phyloP scores from a whole-genome alignment of 2,888 invertebrate species.

The Xylota segnis region DNA sequence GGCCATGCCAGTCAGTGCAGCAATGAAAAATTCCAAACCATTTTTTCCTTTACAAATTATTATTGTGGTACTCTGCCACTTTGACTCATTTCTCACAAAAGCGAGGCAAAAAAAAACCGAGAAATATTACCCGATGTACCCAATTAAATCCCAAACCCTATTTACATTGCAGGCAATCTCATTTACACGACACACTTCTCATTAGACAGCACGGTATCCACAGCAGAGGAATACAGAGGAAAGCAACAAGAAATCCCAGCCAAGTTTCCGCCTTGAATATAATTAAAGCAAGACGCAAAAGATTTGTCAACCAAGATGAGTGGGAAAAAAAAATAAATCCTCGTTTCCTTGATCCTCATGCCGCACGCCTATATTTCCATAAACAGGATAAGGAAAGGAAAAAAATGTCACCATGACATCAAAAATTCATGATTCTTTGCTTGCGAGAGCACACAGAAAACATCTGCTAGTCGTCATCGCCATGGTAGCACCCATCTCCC shows the following conservation, averaged over 20 bases:
- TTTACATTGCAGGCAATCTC: conserved; percentile 35
- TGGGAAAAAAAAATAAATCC: conserved; percentile 20
- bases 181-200: conserved; percentile 30
- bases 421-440: conserved; percentile 57
- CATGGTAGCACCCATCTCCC: conserved; percentile 25
- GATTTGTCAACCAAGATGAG: conserved; percentile 49
- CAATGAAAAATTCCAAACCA: background rate
- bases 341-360: background rate
- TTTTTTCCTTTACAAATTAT: conserved; percentile 3
- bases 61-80: background rate
- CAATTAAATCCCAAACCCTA: conserved; percentile 47
- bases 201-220: conserved; percentile 21
- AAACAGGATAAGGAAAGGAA: conserved; percentile 27
- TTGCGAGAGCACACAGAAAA: conserved; percentile 36
- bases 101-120: background rate
- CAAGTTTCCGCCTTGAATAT: conserved; percentile 37
- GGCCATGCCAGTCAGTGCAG: too few relatives aligned
- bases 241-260: conserved; percentile 20
- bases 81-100: background rate
- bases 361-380: conserved; percentile 5
- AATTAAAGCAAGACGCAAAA: conserved; percentile 55
- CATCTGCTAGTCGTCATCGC: conserved; percentile 48
- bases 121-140: conserved; percentile 7
- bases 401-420: conserved; percentile 48
- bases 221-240: background rate